Conservation (phyloP, 2,888 invertebrate genomes). For the Hofmannophila pseudospretella region DNA sequence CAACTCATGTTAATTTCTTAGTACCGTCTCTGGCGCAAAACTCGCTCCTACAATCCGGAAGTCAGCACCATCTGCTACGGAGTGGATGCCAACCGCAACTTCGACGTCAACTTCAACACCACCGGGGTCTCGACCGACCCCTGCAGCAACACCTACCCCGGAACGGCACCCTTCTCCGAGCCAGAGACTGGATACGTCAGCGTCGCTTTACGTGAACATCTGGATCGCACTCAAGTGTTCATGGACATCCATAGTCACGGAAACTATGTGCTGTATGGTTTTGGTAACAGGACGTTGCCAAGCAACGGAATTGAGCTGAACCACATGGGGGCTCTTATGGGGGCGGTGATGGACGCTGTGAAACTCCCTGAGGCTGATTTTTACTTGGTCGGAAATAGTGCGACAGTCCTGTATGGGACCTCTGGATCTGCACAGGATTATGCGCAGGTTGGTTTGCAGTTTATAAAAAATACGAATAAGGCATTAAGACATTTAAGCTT, state of each 20-base stretch:
- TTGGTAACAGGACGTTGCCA: slow-evolving; percentile 51
- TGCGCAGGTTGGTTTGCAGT: slow-evolving; percentile 27
- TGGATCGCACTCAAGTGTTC: slow-evolving; percentile 28
- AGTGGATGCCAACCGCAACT: slow-evolving; percentile 46
- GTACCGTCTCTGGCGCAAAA: slow-evolving; percentile 43
- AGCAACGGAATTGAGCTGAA: slow-evolving; percentile 23
- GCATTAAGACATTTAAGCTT: too few relatives aligned
- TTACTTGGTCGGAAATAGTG: slow-evolving; percentile 37
- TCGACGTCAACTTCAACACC: slow-evolving; percentile 36
- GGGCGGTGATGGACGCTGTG: slow-evolving; percentile 30
- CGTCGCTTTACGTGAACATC: slow-evolving; percentile 60
- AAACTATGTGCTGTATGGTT: slow-evolving; percentile 79
- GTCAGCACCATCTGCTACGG: slow-evolving; percentile 32
- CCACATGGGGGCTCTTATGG: slow-evolving; percentile 32
- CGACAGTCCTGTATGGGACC: slow-evolving; percentile 26
- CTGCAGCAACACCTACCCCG: slow-evolving; percentile 79
- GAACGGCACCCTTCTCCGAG: slow-evolving; percentile 80
- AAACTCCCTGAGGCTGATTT: slow-evolving; percentile 27
- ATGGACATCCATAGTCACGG: slow-evolving; percentile 85
- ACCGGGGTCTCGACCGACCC: slow-evolving; percentile 41
- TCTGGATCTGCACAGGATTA: slow-evolving; percentile 37
- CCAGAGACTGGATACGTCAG: slow-evolving; percentile 63
- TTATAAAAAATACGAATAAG: too few relatives aligned
- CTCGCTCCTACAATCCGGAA: slow-evolving; percentile 30
- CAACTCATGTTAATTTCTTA: slow-evolving; percentile 16